These are phyloP conservation scores for Mus spicilegus DNA, from an alignment of 2,113 vertebrate species.

Conservation along the genomic window DNA sequence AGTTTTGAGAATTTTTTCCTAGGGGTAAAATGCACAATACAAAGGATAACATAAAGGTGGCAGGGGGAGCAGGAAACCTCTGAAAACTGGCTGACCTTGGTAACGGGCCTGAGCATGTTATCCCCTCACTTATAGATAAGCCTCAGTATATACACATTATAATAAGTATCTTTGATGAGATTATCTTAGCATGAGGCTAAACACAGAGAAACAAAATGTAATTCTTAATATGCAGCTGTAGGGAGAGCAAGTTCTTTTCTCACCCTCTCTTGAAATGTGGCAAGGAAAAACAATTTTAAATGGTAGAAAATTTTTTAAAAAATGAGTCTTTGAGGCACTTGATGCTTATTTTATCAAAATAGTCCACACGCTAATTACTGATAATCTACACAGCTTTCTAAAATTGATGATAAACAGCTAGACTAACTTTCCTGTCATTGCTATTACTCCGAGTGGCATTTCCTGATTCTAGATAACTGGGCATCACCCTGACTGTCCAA, in stretches of 20 bases:
- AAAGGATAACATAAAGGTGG: neutral
- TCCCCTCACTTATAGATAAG: neutral
- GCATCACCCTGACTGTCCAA: neutral
- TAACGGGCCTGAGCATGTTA: neutral
- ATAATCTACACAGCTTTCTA: neutral
- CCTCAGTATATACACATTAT: neutral
- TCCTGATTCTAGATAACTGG: neutral
- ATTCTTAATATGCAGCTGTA: neutral
- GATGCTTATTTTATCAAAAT: neutral
- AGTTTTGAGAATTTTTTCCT: neutral
- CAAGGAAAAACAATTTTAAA: neutral
- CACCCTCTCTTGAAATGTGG: neutral
- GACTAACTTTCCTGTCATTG: neutral
- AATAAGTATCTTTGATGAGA: neutral
- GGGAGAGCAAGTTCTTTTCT: neutral
- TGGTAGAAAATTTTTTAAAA: neutral
- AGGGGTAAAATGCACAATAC: neutral
- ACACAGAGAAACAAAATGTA: conserved; percentile 22
- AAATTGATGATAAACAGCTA: neutral
- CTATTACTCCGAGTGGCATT: neutral
- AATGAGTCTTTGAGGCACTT: neutral
- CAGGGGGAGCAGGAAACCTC: neutral
- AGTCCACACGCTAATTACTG: neutral
- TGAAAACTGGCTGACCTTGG: neutral
- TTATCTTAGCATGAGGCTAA: neutral